Conservation (phyloP, 2,797 vertebrate species). For the Pteronotus mesoamericanus region DNA sequence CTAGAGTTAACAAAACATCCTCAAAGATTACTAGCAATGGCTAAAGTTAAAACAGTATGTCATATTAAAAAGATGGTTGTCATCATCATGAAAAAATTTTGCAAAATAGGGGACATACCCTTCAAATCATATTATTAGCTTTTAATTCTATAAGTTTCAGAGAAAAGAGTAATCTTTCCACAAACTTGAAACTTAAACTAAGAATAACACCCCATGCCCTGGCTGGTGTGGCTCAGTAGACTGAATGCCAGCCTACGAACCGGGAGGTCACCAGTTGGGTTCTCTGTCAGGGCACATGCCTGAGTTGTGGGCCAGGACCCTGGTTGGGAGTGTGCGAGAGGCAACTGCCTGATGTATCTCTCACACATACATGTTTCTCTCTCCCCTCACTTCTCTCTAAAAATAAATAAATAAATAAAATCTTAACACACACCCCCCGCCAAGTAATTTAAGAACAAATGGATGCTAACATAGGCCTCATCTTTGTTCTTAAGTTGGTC, state of each 20-base stretch:
- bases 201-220: neutral
- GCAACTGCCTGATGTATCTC: no score
- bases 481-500: conserved; percentile 7
- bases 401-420: no score
- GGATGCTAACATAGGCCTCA: conserved; percentile 23
- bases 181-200: conserved; percentile 10
- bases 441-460: neutral
- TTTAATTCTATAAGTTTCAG: conserved; percentile 36
- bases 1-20: conserved; percentile 2
- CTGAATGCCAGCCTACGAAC: no score
- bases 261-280: no score
- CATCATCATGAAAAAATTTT: conserved; percentile 6
- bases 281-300: no score
- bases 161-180: neutral
- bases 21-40: conserved; percentile 13
- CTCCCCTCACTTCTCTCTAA: no score
- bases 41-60: conserved; percentile 7
- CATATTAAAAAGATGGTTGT: conserved; percentile 4
- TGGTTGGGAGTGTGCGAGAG: no score
- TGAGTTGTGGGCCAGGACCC: no score
- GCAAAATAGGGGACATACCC: neutral
- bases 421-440: neutral
- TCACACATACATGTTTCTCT: no score
- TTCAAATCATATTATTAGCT: neutral
- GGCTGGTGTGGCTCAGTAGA: no score